phyloP scores from a whole-genome alignment of 2,113 vertebrate species.

The Tyrannus savana region DNA sequence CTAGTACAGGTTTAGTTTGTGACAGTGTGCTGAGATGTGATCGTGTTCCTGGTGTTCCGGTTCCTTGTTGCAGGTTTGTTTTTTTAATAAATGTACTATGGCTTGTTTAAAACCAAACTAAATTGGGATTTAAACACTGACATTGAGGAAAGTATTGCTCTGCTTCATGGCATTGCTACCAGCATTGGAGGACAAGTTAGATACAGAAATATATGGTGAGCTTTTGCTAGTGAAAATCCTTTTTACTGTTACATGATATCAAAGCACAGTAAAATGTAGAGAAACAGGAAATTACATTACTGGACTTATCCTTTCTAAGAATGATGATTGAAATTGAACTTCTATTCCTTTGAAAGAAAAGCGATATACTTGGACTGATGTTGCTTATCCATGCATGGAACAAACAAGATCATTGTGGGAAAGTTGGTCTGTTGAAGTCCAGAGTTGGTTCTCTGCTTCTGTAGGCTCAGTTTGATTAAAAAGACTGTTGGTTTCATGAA shows the following conservation, averaged over 20 bases:
- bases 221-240: not conserved
- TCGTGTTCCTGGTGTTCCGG: rapidly evolving
- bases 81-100: not conserved
- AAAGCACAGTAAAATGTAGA: not conserved
- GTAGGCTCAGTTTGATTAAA: not conserved
- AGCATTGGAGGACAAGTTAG: not conserved
- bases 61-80: not conserved
- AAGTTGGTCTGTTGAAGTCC: not conserved
- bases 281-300: not conserved
- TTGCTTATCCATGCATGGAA: not conserved
- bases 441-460: not conserved
- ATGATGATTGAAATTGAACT: not conserved
- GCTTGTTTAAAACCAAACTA: not conserved
- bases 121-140: not conserved
- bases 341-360: not conserved
- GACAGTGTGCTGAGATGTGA: not conserved
- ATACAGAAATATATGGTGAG: not conserved
- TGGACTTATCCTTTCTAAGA: not conserved
- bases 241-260: not conserved
- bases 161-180: not conserved
- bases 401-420: not conserved
- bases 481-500: not conserved
- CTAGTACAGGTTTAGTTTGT: not conserved
- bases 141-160: not conserved
- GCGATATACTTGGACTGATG: not conserved